phyloP scores from a whole-genome alignment of 2,113 vertebrate species.

The Connochaetes taurinus region DNA sequence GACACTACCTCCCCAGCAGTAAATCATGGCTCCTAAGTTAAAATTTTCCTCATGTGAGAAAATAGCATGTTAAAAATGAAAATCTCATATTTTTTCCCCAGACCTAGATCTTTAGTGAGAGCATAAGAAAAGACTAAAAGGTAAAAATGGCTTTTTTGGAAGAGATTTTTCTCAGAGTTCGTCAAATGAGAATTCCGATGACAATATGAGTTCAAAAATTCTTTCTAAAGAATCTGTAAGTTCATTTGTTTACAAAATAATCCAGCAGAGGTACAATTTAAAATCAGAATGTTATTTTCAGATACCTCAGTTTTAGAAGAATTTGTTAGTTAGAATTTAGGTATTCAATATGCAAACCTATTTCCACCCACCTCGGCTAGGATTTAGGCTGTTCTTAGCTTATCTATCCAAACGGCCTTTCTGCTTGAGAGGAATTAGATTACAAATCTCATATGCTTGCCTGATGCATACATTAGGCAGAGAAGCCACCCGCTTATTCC shows the following conservation, averaged over 20 bases:
- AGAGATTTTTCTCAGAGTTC: not conserved
- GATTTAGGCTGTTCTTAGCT: not conserved
- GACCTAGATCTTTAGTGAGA: not conserved
- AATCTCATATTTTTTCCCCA: not conserved
- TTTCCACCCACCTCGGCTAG: not conserved
- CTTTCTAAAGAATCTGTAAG: not conserved
- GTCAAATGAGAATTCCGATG: not conserved
- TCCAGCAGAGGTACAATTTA: not conserved
- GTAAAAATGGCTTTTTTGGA: not conserved
- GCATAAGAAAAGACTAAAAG: not conserved
- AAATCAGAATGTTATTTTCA: not conserved
- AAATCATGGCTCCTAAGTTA: not conserved
- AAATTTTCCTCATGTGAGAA: not conserved
- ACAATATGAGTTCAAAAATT: not conserved
- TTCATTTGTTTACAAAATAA: not conserved
- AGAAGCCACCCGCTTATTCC: not conserved
- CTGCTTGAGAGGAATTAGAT: not conserved
- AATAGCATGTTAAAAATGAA: not conserved
- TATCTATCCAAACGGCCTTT: not conserved
- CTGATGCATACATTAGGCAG: not conserved
- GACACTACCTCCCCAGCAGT: not conserved
- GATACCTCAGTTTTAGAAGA: not conserved
- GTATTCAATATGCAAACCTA: not conserved
- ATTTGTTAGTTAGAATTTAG: not conserved
- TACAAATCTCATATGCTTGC: not conserved